Evolutionary conservation across 2,113 vertebrate genomes (phyloP).

Genomic region (Lutjanus erythropterus): DNA sequence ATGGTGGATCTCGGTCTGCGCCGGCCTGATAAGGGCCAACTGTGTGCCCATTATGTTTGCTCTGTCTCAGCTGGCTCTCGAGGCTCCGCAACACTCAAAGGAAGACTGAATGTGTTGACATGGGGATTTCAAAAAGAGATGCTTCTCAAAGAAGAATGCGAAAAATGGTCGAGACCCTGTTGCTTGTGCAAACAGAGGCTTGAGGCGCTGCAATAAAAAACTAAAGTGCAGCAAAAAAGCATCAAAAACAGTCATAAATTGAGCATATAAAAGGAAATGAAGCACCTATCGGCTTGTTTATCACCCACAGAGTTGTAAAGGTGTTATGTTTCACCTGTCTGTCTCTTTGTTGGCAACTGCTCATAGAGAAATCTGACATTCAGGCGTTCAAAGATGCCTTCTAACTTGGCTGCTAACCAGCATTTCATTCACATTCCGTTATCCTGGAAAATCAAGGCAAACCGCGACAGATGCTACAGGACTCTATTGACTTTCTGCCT

Average conservation of each 20-base stretch:
- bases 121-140: constrained; percentile 11
- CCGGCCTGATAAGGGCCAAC: constrained; percentile 63
- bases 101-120: constrained; percentile 34
- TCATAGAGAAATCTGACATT: constrained; percentile 20
- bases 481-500: constrained; percentile 1
- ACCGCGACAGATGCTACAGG: not conserved
- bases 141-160: not conserved
- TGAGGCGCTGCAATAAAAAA: not conserved
- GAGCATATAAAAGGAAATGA: not conserved
- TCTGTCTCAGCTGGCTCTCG: constrained; percentile 31
- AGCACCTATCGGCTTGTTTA: constrained; percentile 1
- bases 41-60: constrained; percentile 50
- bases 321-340: not conserved
- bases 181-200: not conserved
- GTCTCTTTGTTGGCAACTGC: constrained; percentile 16
- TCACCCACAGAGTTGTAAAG: not conserved
- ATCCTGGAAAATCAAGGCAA: constrained; percentile 26
- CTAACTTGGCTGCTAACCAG: constrained; percentile 21
- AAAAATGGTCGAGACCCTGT: not conserved
- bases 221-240: not conserved
- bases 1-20: constrained; percentile 48
- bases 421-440: constrained; percentile 1
- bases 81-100: constrained; percentile 24
- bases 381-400: not conserved
- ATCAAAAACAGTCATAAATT: not conserved